Evolutionary conservation across 2,113 vertebrate species (phyloP).

Genomic region (Tragulus kanchil): DNA sequence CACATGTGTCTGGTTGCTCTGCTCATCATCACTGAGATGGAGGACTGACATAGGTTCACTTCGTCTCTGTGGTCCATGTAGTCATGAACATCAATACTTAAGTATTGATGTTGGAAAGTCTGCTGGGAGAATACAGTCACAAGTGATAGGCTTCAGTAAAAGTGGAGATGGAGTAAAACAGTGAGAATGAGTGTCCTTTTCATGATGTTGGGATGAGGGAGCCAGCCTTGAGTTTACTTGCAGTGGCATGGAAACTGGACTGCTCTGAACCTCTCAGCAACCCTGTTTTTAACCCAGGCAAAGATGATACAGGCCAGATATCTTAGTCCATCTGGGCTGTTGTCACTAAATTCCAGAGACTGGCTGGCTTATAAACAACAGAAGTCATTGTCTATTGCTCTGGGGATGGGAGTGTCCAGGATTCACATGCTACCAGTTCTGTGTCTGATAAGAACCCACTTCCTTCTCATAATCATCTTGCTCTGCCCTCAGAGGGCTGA

Average conservation of each 20-base stretch:
- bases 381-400: no score
- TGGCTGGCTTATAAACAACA: not conserved
- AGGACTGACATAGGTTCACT: not conserved
- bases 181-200: accelerated
- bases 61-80: accelerated
- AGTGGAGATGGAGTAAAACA: accelerated
- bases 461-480: not conserved
- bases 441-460: not conserved
- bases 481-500: not conserved
- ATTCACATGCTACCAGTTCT: accelerated
- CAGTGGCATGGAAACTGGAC: accelerated
- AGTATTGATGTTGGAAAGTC: not conserved
- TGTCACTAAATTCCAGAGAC: no score
- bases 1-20: accelerated
- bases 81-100: accelerated
- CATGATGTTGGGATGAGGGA: not conserved
- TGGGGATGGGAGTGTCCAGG: no score
- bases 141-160: not conserved
- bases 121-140: not conserved
- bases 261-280: accelerated
- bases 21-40: accelerated
- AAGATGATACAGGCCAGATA: no score
- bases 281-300: not conserved
- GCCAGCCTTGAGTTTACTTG: accelerated
- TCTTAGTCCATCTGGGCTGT: not conserved